These are phyloP conservation scores for Agriopis leucophaearia DNA, from an alignment of 2,888 invertebrate species.

Conservation along the genomic window DNA sequence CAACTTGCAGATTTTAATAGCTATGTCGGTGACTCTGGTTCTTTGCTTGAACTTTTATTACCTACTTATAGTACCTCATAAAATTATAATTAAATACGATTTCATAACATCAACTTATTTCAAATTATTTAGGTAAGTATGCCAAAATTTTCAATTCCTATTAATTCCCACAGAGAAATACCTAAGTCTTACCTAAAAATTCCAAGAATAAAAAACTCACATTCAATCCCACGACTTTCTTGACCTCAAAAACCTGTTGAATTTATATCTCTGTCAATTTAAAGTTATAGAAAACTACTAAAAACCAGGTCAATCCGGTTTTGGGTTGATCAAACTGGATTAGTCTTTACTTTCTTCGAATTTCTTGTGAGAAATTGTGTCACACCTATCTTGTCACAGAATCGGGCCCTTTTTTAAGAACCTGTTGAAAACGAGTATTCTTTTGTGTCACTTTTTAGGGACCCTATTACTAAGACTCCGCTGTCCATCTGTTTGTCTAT, in stretches of 20 bases:
- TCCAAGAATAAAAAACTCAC: not conserved
- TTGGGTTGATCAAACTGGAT: slow-evolving; percentile 29
- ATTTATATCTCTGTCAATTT: slow-evolving; percentile 36
- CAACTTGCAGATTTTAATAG: too few species aligned
- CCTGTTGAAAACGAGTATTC: slow-evolving; percentile 44
- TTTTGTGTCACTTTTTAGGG: slow-evolving; percentile 5
- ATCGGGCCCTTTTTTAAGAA: slow-evolving; percentile 41
- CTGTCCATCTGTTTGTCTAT: too few species aligned
- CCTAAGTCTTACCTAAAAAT: not conserved
- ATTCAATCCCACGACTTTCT: slow-evolving; percentile 36
- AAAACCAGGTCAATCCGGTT: slow-evolving; percentile 35
- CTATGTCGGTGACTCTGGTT: too few species aligned
- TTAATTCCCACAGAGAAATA: not conserved
- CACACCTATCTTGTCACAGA: slow-evolving; percentile 3
- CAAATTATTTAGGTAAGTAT: too few species aligned
- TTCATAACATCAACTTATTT: too few species aligned
- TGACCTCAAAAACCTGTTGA: slow-evolving; percentile 39
- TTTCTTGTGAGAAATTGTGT: slow-evolving; percentile 44
- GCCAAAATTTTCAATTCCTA: not conserved
- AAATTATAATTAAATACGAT: too few species aligned
- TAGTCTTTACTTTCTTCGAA: slow-evolving; percentile 21
- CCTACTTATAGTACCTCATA: too few species aligned
- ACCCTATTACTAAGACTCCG: too few species aligned
- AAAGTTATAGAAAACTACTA: slow-evolving; percentile 28
- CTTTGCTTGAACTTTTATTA: too few species aligned